phyloP scores from a whole-genome alignment of 2,113 vertebrate species.

The Pollachius pollachius region DNA sequence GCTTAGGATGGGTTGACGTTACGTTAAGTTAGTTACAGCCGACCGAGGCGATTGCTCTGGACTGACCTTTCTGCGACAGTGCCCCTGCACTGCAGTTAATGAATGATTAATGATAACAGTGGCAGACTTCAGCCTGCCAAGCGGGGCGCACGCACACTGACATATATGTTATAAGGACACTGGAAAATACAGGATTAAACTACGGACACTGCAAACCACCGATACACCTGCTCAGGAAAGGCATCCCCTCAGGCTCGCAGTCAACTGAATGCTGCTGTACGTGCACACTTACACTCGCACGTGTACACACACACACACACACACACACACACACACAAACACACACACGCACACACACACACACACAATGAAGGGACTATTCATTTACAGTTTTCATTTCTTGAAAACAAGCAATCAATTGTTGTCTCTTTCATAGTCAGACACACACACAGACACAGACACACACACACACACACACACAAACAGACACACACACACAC shows the following conservation, averaged over 20 bases:
- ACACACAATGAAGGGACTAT: neutral
- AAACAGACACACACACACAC: neutral
- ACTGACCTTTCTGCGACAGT: conserved; percentile 69
- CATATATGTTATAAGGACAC: too few species aligned
- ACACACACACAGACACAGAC: neutral
- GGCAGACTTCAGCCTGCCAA: conserved; percentile 57
- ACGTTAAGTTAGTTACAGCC: conserved; percentile 24
- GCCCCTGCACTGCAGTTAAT: conserved; percentile 61
- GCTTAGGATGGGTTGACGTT: conserved; percentile 23
- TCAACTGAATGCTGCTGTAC: conserved; percentile 24
- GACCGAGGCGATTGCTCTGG: conserved; percentile 50
- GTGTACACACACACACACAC: too few species aligned
- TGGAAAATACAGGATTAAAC: conserved; percentile 39
- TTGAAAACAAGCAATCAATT: neutral
- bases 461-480: too few species aligned
- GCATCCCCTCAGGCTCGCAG: conserved; percentile 13
- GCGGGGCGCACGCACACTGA: neutral
- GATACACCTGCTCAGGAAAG: conserved; percentile 37
- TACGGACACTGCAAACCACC: conserved; percentile 31
- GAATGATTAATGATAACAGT: conserved; percentile 67
- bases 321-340: conserved; percentile 33
- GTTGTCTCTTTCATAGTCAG: neutral
- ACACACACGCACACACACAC: neutral
- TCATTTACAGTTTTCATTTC: neutral
- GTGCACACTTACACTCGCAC: neutral